These are phyloP conservation scores for Hypomecis punctinalis DNA, from an alignment of 2,888 invertebrate species.

Conservation along the genomic window DNA sequence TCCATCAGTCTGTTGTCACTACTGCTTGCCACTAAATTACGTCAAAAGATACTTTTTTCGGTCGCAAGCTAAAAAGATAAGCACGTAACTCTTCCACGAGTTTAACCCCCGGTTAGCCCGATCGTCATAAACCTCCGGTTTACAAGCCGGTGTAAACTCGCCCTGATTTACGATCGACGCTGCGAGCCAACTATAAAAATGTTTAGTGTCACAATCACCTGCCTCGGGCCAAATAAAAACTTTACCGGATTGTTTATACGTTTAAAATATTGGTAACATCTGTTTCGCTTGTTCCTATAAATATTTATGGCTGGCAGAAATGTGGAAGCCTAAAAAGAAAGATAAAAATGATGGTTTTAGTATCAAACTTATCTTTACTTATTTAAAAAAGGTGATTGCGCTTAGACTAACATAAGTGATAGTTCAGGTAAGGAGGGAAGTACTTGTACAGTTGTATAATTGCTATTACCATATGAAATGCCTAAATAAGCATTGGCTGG, in stretches of 20 bases:
- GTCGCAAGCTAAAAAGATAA: neutral
- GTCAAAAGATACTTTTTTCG: no score
- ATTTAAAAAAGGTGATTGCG: no score
- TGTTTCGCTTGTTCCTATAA: slow-evolving; percentile 21
- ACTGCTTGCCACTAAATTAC: no score
- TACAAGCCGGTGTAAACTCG: slow-evolving; percentile 64
- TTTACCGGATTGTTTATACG: slow-evolving; percentile 41
- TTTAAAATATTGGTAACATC: slow-evolving; percentile 40
- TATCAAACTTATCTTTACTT: no score
- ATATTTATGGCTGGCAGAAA: slow-evolving; percentile 30
- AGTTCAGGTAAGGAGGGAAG: no score
- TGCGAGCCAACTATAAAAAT: slow-evolving; percentile 63
- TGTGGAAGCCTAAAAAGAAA: slow-evolving; percentile 4
- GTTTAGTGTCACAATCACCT: slow-evolving; percentile 65
- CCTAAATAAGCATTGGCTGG: no score
- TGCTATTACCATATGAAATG: no score
- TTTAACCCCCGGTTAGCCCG: slow-evolving; percentile 36
- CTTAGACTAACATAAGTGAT: no score
- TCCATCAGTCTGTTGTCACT: no score
- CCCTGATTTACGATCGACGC: slow-evolving; percentile 62
- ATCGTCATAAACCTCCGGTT: slow-evolving; percentile 52
- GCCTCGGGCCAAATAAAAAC: slow-evolving; percentile 47
- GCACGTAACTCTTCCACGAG: slow-evolving; percentile 32
- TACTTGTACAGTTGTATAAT: no score
- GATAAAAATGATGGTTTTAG: no score